Conservation (phyloP, 2,888 invertebrate species). For the Cephus pygmeus region DNA sequence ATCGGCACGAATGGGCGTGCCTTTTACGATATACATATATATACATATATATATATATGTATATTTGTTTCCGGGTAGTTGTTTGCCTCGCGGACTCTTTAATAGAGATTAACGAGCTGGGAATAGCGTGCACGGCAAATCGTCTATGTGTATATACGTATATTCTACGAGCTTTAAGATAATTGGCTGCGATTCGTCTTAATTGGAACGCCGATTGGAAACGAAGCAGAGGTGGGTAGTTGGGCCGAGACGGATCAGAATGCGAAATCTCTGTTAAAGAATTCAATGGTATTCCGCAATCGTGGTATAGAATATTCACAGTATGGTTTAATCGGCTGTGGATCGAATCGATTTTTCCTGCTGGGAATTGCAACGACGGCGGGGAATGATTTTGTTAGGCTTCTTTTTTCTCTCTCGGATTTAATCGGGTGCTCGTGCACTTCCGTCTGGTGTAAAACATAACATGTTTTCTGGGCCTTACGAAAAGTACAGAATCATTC, state of each 20-base stretch:
- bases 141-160: slow-evolving; percentile 10
- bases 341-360: not conserved
- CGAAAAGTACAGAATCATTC: slow-evolving; percentile 33
- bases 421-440: not conserved
- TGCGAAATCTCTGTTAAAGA: slow-evolving; percentile 33
- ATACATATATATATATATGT: not conserved
- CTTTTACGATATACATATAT: slow-evolving; percentile 24
- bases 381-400: not conserved
- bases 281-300: slow-evolving; percentile 10
- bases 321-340: not conserved
- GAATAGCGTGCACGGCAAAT: slow-evolving; percentile 31
- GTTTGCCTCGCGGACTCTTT: slow-evolving; percentile 27
- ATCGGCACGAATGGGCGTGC: slow-evolving; percentile 29
- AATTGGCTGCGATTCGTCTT: slow-evolving; percentile 47
- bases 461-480: not conserved
- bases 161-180: slow-evolving; percentile 44
- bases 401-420: not conserved
- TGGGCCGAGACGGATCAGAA: slow-evolving; percentile 27
- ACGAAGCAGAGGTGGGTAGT: not conserved
- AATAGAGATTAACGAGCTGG: slow-evolving; percentile 47
- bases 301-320: not conserved
- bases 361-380: not conserved
- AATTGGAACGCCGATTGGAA: slow-evolving; percentile 37
- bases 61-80: not conserved
- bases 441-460: not conserved